Percentiles rank a stretch among this genome's conserved stretches.
Evolutionary conservation across 2,113 vertebrate species (phyloP).

Genomic region (Lynx canadensis): DNA sequence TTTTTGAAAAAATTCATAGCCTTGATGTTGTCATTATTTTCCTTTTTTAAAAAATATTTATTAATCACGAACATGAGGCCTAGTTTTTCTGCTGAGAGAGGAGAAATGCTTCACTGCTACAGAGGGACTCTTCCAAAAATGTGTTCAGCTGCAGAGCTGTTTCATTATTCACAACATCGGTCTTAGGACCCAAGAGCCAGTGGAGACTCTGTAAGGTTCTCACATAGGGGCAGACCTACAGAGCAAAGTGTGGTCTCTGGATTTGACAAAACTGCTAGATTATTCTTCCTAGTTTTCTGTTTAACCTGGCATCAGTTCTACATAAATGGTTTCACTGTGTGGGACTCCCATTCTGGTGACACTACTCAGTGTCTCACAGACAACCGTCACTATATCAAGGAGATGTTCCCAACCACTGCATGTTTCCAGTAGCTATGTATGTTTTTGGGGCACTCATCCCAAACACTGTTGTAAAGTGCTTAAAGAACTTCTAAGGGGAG

Average conservation of each 20-base stretch:
- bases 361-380: background rate
- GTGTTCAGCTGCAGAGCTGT: background rate
- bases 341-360: background rate
- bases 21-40: background rate
- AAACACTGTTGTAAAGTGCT: background rate
- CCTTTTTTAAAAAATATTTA: background rate
- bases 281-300: background rate
- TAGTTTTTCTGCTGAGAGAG: background rate
- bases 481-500: background rate
- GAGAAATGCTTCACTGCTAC: background rate
- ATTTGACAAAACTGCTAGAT: background rate
- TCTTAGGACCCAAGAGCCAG: background rate
- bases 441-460: background rate
- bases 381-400: background rate
- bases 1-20: background rate
- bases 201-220: background rate
- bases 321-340: background rate
- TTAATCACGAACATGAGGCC: background rate
- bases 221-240: background rate
- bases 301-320: background rate
- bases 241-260: background rate
- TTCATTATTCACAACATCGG: background rate
- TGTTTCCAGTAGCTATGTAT: background rate
- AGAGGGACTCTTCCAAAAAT: rapidly evolving
- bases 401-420: background rate